These are phyloP conservation scores for Spea hammondii DNA, from an alignment of 2,797 vertebrate species.

Conservation along the genomic window DNA sequence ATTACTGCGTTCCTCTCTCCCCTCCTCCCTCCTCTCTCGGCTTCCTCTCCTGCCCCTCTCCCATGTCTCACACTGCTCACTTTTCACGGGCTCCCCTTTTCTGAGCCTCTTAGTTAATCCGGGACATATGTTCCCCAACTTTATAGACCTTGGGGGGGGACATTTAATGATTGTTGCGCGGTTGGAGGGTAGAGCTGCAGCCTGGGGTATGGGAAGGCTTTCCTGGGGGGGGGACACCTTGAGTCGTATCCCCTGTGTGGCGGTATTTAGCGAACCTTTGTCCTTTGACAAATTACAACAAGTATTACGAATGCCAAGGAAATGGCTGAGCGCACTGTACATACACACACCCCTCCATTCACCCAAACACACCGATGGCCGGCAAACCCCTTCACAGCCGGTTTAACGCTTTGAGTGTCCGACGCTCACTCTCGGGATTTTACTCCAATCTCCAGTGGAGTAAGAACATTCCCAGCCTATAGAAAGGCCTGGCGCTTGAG, in stretches of 20 bases:
- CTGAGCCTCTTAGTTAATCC: slow-evolving; percentile 47
- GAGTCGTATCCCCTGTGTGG: not conserved
- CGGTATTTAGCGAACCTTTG: slow-evolving; percentile 31
- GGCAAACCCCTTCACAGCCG: too few relatives aligned
- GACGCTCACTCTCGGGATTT: too few relatives aligned
- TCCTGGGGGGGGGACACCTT: not conserved
- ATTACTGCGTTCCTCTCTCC: slow-evolving; percentile 19
- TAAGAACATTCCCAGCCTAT: too few relatives aligned
- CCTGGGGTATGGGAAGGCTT: not conserved
- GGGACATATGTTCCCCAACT: slow-evolving; percentile 51
- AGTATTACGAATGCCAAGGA: not conserved
- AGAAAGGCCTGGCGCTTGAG: too few relatives aligned
- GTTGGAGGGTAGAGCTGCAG: not conserved
- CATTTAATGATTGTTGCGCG: slow-evolving; percentile 25
- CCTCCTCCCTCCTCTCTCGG: not conserved
- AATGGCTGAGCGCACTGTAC: not conserved
- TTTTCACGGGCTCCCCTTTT: slow-evolving; percentile 32
- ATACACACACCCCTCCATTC: not conserved
- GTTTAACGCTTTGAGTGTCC: too few relatives aligned
- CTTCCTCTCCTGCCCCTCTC: slow-evolving; percentile 28
- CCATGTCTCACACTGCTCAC: slow-evolving; percentile 23
- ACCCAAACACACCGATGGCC: not conserved
- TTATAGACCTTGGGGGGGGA: slow-evolving; percentile 47
- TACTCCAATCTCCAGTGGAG: too few relatives aligned
- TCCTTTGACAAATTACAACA: slow-evolving; percentile 29